These are phyloP conservation scores for Ceratina calcarata DNA, from an alignment of 1,140 invertebrate species.

Conservation along the genomic window DNA sequence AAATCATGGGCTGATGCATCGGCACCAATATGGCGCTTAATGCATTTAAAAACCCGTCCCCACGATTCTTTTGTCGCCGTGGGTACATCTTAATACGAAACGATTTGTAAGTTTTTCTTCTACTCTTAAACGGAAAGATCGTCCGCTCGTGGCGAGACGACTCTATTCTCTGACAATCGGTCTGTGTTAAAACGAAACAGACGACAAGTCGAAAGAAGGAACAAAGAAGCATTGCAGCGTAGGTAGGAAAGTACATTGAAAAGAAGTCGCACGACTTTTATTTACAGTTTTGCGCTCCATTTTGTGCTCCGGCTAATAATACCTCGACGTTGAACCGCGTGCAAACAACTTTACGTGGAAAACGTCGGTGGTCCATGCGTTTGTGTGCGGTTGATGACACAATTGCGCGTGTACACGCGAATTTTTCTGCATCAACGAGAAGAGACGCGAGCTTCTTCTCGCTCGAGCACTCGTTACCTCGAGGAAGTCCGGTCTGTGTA, in stretches of 20 bases:
- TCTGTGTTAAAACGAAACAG: conserved; percentile 12
- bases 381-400: conserved; percentile 16
- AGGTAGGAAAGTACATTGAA: not conserved
- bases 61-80: conserved; percentile 44
- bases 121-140: conserved; percentile 37
- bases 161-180: not conserved
- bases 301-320: conserved; percentile 51
- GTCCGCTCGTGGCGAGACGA: not conserved
- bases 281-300: conserved; percentile 41
- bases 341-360: conserved; percentile 34
- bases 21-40: conserved; percentile 47
- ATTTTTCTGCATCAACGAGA: conserved; percentile 72
- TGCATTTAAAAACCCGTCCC: conserved; percentile 28
- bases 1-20: conserved; percentile 21
- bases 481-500: conserved; percentile 71
- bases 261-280: conserved; percentile 52
- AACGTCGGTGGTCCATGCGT: not conserved
- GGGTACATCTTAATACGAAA: conserved; percentile 25
- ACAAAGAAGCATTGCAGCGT: not conserved
- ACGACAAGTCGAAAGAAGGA: conserved; percentile 8
- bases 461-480: conserved; percentile 63
- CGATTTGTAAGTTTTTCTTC: conserved; percentile 45
- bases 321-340: conserved; percentile 37
- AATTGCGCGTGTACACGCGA: conserved; percentile 56
- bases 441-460: not conserved